Evolutionary conservation across 2,888 invertebrate species (phyloP).

Genomic region (Catotricha subobsoleta): DNA sequence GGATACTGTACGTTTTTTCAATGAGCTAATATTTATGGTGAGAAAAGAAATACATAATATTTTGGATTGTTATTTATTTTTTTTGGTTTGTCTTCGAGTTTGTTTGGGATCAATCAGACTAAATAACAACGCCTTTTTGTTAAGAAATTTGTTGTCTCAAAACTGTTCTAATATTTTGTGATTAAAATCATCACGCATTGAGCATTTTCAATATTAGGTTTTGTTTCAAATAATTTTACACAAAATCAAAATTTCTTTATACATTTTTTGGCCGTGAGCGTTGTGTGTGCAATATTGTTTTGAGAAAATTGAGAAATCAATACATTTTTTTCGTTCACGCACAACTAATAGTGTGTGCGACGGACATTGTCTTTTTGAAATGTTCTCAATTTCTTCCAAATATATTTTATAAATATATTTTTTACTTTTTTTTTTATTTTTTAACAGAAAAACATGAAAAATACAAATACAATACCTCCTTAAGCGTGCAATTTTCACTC

Average conservation of each 20-base stretch:
- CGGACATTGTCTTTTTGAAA: constrained; percentile 8
- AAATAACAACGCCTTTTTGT: background rate
- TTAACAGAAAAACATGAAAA: too few relatives aligned
- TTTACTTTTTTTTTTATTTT: too few relatives aligned
- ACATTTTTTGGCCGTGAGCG: too few relatives aligned
- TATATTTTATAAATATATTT: constrained; percentile 8
- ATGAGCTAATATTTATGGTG: background rate
- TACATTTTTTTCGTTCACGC: background rate
- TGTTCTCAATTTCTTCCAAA: constrained; percentile 11
- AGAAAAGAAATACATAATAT: background rate
- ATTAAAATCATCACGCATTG: too few relatives aligned
- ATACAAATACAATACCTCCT: constrained; percentile 24
- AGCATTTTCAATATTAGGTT: too few relatives aligned
- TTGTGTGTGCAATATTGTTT: too few relatives aligned
- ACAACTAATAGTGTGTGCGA: background rate
- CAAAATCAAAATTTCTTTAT: too few relatives aligned
- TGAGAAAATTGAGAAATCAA: too few relatives aligned
- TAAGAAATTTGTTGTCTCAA: background rate
- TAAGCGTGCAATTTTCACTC: constrained; percentile 27
- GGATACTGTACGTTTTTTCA: background rate
- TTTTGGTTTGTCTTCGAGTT: background rate
- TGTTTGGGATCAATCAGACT: background rate
- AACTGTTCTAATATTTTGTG: too few relatives aligned
- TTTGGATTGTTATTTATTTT: background rate
- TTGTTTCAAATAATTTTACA: too few relatives aligned